Evolutionary conservation across 2,888 invertebrate species (phyloP).

Genomic region (Rhingia rostrata): DNA sequence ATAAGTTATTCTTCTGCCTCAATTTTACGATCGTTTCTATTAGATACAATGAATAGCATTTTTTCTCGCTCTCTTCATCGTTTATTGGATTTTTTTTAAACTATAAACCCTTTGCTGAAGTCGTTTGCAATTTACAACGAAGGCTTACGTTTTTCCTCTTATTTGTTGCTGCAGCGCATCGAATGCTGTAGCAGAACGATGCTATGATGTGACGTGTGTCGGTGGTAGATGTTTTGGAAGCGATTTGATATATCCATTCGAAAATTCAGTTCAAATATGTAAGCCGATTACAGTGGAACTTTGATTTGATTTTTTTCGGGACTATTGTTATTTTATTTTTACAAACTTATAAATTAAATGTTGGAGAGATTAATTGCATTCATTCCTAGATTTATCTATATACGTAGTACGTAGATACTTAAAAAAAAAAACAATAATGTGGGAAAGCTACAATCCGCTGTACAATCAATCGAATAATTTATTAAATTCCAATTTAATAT

Average conservation of each 20-base stretch:
- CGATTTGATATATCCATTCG: slow-evolving; percentile 18
- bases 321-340: background rate
- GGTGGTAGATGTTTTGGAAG: slow-evolving; percentile 19
- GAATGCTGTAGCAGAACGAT: slow-evolving; percentile 21
- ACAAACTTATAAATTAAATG: too few relatives aligned
- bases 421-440: too few relatives aligned
- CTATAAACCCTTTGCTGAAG: slow-evolving; percentile 7
- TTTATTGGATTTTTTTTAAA: slow-evolving; percentile 47
- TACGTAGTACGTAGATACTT: too few relatives aligned
- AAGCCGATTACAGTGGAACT: slow-evolving; percentile 32
- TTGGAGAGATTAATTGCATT: too few relatives aligned
- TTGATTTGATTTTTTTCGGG: background rate
- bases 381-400: too few relatives aligned
- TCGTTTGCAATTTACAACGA: slow-evolving; percentile 31
- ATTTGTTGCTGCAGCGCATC: slow-evolving; percentile 21
- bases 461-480: too few relatives aligned
- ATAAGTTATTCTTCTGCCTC: slow-evolving; percentile 50
- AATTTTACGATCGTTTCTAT: slow-evolving; percentile 35
- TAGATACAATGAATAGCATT: slow-evolving; percentile 26
- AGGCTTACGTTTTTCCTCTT: background rate
- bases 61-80: slow-evolving; percentile 4
- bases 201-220: slow-evolving; percentile 23
- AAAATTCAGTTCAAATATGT: slow-evolving; percentile 27
- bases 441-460: too few relatives aligned
- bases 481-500: too few relatives aligned